Percentiles rank a stretch among this genome's conserved stretches.
These are phyloP conservation scores for Drosophila subpulchrella DNA, from an alignment of 1,140 invertebrate genomes.

Conservation along the genomic window DNA sequence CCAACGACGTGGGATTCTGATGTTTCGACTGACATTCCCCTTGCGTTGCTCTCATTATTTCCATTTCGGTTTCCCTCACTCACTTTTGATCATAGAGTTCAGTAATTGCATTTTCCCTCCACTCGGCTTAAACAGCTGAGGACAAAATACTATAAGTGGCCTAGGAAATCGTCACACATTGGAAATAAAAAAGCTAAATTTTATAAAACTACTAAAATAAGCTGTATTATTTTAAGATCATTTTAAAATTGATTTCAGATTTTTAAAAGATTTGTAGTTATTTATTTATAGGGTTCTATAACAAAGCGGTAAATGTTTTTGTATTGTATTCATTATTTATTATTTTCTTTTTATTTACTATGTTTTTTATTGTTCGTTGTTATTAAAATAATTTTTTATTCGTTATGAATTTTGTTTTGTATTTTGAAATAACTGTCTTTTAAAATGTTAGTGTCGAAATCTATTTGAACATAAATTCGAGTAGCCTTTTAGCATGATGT, in stretches of 20 bases:
- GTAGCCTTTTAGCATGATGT: constrained; percentile 16
- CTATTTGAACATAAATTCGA: not conserved
- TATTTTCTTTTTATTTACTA: not conserved
- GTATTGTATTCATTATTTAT: too few relatives aligned
- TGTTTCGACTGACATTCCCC: constrained; percentile 54
- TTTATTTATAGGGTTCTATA: too few relatives aligned
- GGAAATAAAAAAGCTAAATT: too few relatives aligned
- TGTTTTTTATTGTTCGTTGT: not conserved
- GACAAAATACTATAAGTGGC: not conserved
- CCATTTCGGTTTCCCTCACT: constrained; percentile 26
- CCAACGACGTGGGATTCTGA: constrained; percentile 34
- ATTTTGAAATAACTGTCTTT: not conserved
- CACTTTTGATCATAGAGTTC: constrained; percentile 11
- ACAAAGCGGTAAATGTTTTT: too few relatives aligned
- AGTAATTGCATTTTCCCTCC: constrained; percentile 42
- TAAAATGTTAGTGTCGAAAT: not conserved
- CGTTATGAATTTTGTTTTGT: not conserved
- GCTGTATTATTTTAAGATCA: too few relatives aligned
- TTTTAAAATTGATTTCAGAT: not conserved
- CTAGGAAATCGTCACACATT: not conserved
- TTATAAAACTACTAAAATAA: too few relatives aligned
- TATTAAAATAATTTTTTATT: not conserved
- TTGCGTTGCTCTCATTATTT: constrained; percentile 22
- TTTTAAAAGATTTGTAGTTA: not conserved
- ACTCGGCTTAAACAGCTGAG: not conserved